Evolutionary conservation across 2,888 invertebrate genomes (phyloP), one percentile per base, ranked within the genome.

Genomic region (Aproaerema taeniolella): DNA sequence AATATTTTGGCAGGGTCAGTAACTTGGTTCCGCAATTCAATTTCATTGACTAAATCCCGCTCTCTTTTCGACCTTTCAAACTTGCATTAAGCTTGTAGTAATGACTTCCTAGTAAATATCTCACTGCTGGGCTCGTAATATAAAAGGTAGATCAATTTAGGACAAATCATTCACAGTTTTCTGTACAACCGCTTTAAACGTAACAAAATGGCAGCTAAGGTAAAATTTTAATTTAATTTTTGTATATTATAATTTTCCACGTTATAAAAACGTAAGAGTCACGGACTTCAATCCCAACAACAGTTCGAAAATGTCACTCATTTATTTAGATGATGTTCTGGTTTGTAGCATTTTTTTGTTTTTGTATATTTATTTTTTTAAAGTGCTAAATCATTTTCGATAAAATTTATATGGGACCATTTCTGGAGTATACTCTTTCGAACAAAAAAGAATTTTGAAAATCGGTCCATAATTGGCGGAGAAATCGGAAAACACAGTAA

Each of bases 161-260:
- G 67, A 69, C 61, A 62, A 61, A 72, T 68, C 82, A 85, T 79
- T 83, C 80, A 61, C 77, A 75, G 75, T 74, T 66, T 53, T 72
- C 74, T 74, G 78, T 81, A 67, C 68, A 75, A 68, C 61, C 50
- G 68, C 70, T 66, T 61, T 66, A 69, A 66, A 72, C 74, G 65
- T 66, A 64, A 68, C 71, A 64, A 78, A 82, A 85, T 85, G 85
- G 80, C 81, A 73, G 77, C 81, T 70, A 83, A 85, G 85, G 83
- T 85, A 70, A 63, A 52, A 20, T 20, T 26, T 5, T 26, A n/a
- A 5, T 26, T 38, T 25, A 34, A 24, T 9, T 33, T 10, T 41
- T 34, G 28, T 7, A 30, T 30, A 7, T 11, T 35, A 7, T 20
- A 20, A 7, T n/a, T n/a, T n/a, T n/a, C n/a, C n/a, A n/a, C n/a